Percentiles rank a stretch among this genome's conserved stretches.
Conservation (phyloP, 2,888 invertebrate genomes). For the Pristionchus japonicus region DNA sequence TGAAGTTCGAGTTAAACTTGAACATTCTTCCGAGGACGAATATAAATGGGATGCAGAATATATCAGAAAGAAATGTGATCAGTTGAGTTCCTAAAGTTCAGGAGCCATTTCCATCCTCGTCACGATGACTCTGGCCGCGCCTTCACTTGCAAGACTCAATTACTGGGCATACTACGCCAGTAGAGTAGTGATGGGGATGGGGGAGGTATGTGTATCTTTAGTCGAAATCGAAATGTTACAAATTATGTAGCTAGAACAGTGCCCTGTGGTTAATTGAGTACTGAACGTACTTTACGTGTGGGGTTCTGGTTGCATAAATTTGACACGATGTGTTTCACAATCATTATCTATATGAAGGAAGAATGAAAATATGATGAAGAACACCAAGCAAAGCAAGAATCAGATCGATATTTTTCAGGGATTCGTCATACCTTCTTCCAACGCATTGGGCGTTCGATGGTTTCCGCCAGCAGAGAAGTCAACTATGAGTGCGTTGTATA, state of each 20-base stretch:
- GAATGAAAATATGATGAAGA: background rate
- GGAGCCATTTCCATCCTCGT: constrained; percentile 48
- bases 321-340: background rate
- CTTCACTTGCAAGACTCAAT: constrained; percentile 55
- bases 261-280: no score
- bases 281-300: no score
- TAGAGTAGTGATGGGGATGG: constrained; percentile 64
- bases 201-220: constrained; percentile 52
- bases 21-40: no score
- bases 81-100: no score
- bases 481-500: constrained; percentile 64
- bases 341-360: background rate
- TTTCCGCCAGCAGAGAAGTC: constrained; percentile 63
- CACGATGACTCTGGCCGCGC: constrained; percentile 55
- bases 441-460: constrained; percentile 60
- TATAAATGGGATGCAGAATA: no score
- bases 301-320: no score
- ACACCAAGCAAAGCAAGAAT: background rate
- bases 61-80: no score
- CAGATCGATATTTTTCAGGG: constrained; percentile 52
- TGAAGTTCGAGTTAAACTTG: no score
- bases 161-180: constrained; percentile 57
- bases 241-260: no score
- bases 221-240: no score
- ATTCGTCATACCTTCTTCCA: constrained; percentile 58